Conservation (phyloP, 1,140 invertebrate genomes). For the Eumeta japonica region DNA sequence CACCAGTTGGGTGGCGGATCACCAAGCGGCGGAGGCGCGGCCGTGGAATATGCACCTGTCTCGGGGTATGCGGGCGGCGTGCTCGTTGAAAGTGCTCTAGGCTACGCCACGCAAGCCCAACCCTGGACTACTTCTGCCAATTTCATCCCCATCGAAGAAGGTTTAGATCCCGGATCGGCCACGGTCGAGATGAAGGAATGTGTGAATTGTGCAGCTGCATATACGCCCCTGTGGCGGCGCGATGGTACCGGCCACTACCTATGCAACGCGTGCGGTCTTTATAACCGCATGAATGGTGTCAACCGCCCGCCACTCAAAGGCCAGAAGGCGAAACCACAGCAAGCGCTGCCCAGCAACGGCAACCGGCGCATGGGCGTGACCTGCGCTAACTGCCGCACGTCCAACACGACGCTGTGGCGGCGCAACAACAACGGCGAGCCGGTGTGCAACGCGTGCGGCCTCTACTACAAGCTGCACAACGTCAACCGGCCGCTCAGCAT, state of each 20-base stretch:
- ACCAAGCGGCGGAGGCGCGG: constrained; percentile 14
- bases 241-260: constrained; percentile 87
- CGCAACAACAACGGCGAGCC: constrained; percentile 86
- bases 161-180: constrained; percentile 46
- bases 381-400: constrained; percentile 87
- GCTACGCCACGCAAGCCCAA: constrained; percentile 35
- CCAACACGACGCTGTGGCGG: constrained; percentile 83
- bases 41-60: constrained; percentile 44
- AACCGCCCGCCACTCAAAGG: constrained; percentile 70
- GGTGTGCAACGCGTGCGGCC: constrained; percentile 89
- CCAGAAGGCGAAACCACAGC: constrained; percentile 57
- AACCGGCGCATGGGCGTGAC: constrained; percentile 73
- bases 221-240: constrained; percentile 83
- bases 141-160: constrained; percentile 42
- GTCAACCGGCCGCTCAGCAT: constrained; percentile 87
- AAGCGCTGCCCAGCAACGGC: constrained; percentile 60
- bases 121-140: constrained; percentile 41
- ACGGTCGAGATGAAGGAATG: constrained; percentile 78
- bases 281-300: constrained; percentile 83
- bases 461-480: constrained; percentile 86
- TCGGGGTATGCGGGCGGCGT: constrained; percentile 42
- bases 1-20: constrained; percentile 20
- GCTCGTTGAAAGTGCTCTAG: constrained; percentile 44
- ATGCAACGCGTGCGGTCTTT: constrained; percentile 86
- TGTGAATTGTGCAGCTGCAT: constrained; percentile 83